These are phyloP conservation scores for Trematomus bernacchii DNA, from an alignment of 2,797 vertebrate species.

Conservation along the genomic window DNA sequence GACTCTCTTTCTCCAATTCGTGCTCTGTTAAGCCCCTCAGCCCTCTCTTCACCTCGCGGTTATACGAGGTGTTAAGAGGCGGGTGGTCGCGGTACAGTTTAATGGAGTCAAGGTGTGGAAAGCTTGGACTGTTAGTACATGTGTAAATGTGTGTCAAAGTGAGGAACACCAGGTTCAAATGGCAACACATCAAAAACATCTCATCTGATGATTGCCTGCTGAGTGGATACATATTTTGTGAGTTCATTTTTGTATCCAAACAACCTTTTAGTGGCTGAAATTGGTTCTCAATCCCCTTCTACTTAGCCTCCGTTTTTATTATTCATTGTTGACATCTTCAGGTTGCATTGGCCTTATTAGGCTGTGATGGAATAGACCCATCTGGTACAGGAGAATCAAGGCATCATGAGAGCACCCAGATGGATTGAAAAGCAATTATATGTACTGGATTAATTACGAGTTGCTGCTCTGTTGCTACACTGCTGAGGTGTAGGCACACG, in stretches of 20 bases:
- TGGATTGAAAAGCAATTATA: slow-evolving; percentile 74
- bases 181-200: slow-evolving; percentile 1
- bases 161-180: slow-evolving; percentile 8
- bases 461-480: slow-evolving; percentile 45
- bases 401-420: slow-evolving; percentile 55
- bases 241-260: slow-evolving; percentile 23
- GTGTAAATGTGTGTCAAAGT: slow-evolving; percentile 4
- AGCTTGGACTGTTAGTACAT: background rate
- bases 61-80: slow-evolving; percentile 38
- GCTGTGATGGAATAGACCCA: slow-evolving; percentile 69
- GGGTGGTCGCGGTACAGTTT: slow-evolving; percentile 47
- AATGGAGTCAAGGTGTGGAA: slow-evolving; percentile 36
- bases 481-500: slow-evolving; percentile 21
- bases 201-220: background rate
- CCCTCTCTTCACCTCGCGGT: slow-evolving; percentile 27
- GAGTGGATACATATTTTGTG: background rate
- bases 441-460: slow-evolving; percentile 73
- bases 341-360: slow-evolving; percentile 61
- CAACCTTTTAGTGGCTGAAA: slow-evolving; percentile 9
- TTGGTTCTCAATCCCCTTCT: slow-evolving; percentile 18
- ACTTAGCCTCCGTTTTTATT: slow-evolving; percentile 10
- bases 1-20: background rate
- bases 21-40: slow-evolving; percentile 16
- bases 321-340: slow-evolving; percentile 36
- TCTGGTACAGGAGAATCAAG: slow-evolving; percentile 60